phyloP scores from a whole-genome alignment of 2,888 invertebrate genomes.

The Trichogramma evanescens region DNA sequence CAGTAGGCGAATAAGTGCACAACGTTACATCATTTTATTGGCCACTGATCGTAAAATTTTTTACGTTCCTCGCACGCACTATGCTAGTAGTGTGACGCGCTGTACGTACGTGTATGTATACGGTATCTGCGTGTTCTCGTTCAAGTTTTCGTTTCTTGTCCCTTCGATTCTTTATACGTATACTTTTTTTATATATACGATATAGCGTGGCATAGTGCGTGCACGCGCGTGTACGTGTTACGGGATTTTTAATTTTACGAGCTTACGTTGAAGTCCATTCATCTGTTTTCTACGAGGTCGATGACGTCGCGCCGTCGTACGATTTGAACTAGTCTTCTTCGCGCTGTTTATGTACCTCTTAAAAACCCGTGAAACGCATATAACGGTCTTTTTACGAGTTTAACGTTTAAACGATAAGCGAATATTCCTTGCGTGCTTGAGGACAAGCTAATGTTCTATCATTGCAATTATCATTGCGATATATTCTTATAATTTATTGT shows the following conservation, averaged over 20 bases:
- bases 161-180: too few relatives aligned
- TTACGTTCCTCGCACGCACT: conserved; percentile 39
- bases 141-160: too few relatives aligned
- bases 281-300: conserved; percentile 12
- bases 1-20: conserved; percentile 32
- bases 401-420: neutral
- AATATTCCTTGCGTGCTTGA: too few relatives aligned
- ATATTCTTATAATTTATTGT: too few relatives aligned
- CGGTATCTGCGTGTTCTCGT: too few relatives aligned
- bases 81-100: conserved; percentile 13
- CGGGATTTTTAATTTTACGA: conserved; percentile 24
- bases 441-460: too few relatives aligned
- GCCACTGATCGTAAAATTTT: conserved; percentile 45
- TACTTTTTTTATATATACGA: too few relatives aligned
- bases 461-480: too few relatives aligned
- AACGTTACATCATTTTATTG: conserved; percentile 47
- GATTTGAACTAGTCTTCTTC: conserved; percentile 18
- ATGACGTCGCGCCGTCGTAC: conserved; percentile 8
- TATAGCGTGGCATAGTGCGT: neutral
- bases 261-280: conserved; percentile 22
- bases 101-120: too few relatives aligned
- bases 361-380: neutral
- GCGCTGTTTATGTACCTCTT: conserved; percentile 20
- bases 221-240: neutral
- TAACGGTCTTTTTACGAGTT: conserved; percentile 5